Evolutionary conservation across 2,888 invertebrate species (phyloP).

Genomic region (Synanthedon formicaeformis): DNA sequence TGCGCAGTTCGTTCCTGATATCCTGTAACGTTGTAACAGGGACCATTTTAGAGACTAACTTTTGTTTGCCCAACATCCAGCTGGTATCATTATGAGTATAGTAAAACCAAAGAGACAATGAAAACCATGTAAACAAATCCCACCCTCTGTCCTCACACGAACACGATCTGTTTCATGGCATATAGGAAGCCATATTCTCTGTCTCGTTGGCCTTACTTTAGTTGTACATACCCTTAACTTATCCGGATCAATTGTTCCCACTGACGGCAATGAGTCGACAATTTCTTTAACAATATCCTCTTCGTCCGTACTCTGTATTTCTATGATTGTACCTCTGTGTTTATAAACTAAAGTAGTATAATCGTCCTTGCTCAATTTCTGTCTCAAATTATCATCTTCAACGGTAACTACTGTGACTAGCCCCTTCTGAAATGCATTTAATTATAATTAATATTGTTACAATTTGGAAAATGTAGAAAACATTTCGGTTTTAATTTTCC

Average conservation of each 20-base stretch:
- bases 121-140: no score
- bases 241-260: conserved; percentile 33
- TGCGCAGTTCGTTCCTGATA: conserved; percentile 39
- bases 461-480: no score
- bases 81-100: no score
- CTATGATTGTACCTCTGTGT: conserved; percentile 25
- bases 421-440: conserved; percentile 24
- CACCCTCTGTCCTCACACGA: no score
- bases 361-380: conserved; percentile 28
- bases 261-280: conserved; percentile 31
- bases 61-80: no score
- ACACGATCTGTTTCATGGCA: no score
- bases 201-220: no score
- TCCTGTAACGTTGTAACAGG: conserved; percentile 25
- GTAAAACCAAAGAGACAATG: no score
- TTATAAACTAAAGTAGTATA: conserved; percentile 38
- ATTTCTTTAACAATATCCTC: conserved; percentile 35
- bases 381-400: conserved; percentile 33
- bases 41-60: no score
- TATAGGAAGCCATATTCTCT: neutral
- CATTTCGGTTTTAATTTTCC: no score
- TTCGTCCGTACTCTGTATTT: conserved; percentile 39
- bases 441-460: no score
- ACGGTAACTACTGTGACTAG: conserved; percentile 37
- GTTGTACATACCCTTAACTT: conserved; percentile 34